Evolutionary conservation across 1,140 invertebrate genomes (phyloP).

Genomic region (Nebria ingens): DNA sequence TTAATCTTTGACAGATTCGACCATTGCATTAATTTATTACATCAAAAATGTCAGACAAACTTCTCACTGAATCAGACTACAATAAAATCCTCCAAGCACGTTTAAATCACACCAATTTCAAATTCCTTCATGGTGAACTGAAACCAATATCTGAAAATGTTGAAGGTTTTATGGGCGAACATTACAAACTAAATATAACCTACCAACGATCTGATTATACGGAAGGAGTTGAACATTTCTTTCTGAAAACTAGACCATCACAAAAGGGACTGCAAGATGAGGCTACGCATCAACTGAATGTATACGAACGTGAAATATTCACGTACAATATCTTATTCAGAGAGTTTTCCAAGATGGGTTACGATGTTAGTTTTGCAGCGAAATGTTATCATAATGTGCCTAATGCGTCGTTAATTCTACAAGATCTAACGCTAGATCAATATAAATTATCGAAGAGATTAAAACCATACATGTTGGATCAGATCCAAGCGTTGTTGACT

Average conservation of each 20-base stretch:
- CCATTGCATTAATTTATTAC: too few relatives aligned
- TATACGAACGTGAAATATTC: constrained; percentile 14
- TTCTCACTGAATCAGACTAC: neutral
- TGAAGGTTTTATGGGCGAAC: constrained; percentile 1
- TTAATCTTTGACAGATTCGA: too few relatives aligned
- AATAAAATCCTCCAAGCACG: neutral
- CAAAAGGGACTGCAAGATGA: neutral
- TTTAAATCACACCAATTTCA: neutral
- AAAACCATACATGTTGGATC: neutral
- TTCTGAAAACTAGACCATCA: neutral
- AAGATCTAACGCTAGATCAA: neutral
- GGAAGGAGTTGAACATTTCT: neutral
- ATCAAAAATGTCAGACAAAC: too few relatives aligned
- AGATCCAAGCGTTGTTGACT: neutral
- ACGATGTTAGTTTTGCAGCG: neutral
- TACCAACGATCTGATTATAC: neutral
- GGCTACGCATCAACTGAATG: neutral
- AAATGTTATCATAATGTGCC: neutral
- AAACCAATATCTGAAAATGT: constrained; percentile 1
- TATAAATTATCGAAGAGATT: neutral
- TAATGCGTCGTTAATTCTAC: neutral
- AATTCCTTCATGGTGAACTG: neutral
- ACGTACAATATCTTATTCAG: neutral
- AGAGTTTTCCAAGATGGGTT: neutral
- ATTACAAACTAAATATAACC: neutral